Percentiles rank a stretch among this genome's conserved stretches.
These are phyloP conservation scores for Speoplatyrhinus poulsoni DNA, from an alignment of 2,113 vertebrate genomes.

Conservation along the genomic window DNA sequence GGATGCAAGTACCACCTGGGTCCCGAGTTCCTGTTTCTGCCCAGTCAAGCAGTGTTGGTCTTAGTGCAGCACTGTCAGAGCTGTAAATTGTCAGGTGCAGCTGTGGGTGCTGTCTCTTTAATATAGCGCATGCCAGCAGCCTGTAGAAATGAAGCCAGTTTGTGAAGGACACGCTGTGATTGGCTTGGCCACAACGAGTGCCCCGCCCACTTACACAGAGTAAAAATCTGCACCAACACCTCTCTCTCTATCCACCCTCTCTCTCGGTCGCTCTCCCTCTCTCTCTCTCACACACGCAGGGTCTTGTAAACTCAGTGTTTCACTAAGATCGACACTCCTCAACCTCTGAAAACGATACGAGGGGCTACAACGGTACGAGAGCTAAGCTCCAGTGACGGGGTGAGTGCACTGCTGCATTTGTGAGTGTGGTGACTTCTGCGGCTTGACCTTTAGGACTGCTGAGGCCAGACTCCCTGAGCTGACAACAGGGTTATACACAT, in stretches of 20 bases:
- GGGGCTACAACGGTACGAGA: neutral
- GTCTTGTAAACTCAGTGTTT: too few species aligned
- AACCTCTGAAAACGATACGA: neutral
- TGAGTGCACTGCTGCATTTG: neutral
- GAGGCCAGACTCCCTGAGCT: constrained; percentile 45
- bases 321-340: too few species aligned
- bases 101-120: constrained; percentile 83
- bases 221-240: constrained; percentile 34
- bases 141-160: constrained; percentile 90
- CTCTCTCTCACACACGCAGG: constrained; percentile 1
- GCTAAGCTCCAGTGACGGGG: too few species aligned
- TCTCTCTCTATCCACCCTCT: constrained; percentile 7
- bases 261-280: constrained; percentile 28
- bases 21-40: neutral
- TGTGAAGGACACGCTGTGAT: constrained; percentile 53
- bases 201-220: constrained; percentile 27
- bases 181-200: constrained; percentile 33
- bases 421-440: neutral
- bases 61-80: constrained; percentile 23
- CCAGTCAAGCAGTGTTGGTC: neutral
- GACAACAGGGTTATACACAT: constrained; percentile 23
- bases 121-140: constrained; percentile 78
- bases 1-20: constrained; percentile 49
- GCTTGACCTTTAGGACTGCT: constrained; percentile 60
- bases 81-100: constrained; percentile 81